These are phyloP conservation scores for Neomorphus geoffroyi DNA, from an alignment of 2,797 vertebrate genomes.

Conservation along the genomic window DNA sequence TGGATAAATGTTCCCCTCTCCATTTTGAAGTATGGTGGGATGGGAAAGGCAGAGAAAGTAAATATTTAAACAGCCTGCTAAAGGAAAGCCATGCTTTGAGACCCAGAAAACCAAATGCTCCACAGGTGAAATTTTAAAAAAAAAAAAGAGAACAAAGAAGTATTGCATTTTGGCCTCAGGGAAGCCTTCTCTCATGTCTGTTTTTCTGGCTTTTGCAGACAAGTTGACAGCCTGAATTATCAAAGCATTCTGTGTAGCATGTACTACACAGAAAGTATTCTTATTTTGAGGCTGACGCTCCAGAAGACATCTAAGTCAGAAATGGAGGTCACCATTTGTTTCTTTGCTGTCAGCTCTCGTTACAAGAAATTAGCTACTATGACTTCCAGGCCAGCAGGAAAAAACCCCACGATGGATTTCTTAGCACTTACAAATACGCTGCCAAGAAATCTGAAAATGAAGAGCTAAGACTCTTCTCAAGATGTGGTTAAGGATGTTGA, in stretches of 20 bases:
- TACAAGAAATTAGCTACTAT: not conserved
- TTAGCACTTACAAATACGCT: not conserved
- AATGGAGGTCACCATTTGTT: constrained; percentile 1
- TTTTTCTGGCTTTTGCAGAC: not conserved
- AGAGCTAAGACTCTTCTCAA: not conserved
- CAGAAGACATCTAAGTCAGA: not conserved
- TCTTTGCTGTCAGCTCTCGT: not conserved
- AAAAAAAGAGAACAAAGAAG: not conserved
- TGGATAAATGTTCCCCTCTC: not conserved
- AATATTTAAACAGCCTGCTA: constrained; percentile 50
- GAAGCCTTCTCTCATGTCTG: not conserved
- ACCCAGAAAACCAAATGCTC: not conserved
- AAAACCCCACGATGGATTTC: not conserved
- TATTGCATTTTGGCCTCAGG: not conserved
- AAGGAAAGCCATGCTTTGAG: constrained; percentile 11
- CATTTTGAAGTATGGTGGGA: not conserved
- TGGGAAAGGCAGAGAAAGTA: constrained; percentile 4
- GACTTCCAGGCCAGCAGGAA: not conserved
- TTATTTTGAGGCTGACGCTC: not conserved
- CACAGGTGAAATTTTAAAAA: constrained; percentile 16
- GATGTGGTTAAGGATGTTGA: fast-evolving
- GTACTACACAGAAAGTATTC: not conserved
- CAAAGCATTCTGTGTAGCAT: not conserved
- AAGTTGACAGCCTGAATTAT: constrained; percentile 21
- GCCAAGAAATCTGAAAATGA: not conserved